phyloP scores from a whole-genome alignment of 2,888 invertebrate species.

The Lasioglossum marginatum region DNA sequence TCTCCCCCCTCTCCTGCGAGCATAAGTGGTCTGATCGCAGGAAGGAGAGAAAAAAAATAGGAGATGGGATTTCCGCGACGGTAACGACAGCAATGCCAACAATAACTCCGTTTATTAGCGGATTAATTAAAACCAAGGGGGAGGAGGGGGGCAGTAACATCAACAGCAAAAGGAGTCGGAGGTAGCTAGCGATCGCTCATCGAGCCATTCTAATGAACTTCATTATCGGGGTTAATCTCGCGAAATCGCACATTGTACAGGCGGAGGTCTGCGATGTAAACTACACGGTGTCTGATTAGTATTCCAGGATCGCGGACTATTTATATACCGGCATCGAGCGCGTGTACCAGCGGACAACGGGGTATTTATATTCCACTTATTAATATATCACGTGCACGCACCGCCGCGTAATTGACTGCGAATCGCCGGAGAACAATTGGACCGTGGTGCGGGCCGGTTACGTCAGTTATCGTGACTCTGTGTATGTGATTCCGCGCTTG shows the following conservation, averaged over 20 bases:
- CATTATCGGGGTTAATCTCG: constrained; percentile 65
- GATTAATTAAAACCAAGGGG: constrained; percentile 64
- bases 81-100: constrained; percentile 55
- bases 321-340: constrained; percentile 25
- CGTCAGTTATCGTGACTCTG: background rate
- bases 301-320: constrained; percentile 49
- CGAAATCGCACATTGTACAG: constrained; percentile 62
- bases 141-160: constrained; percentile 14
- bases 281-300: constrained; percentile 59
- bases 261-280: constrained; percentile 62
- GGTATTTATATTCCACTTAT: constrained; percentile 45
- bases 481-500: background rate
- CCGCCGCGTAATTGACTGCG: constrained; percentile 48
- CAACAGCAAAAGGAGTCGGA: background rate
- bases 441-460: constrained; percentile 5
- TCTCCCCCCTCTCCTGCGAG: background rate
- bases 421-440: constrained; percentile 45
- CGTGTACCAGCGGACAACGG: constrained; percentile 4
- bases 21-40: background rate
- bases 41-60: background rate
- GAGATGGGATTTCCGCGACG: constrained; percentile 34
- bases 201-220: constrained; percentile 62
- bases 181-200: constrained; percentile 53
- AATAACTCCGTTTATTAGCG: constrained; percentile 59
- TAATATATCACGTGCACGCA: constrained; percentile 41